Evolutionary conservation across 2,113 vertebrate species (phyloP).

Genomic region (Haplotaxodon microlepis): DNA sequence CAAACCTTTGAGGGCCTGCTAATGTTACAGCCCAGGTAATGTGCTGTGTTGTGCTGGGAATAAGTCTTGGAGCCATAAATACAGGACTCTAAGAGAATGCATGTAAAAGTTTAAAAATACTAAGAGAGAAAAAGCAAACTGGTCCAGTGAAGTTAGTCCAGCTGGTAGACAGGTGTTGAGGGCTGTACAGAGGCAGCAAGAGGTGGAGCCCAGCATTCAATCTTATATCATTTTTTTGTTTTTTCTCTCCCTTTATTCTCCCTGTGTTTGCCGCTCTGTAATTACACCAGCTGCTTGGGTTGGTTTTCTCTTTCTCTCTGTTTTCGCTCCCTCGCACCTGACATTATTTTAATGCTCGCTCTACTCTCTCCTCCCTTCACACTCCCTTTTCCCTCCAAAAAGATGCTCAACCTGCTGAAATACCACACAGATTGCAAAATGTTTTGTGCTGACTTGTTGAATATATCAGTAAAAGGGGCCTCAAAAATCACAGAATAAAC

Average conservation of each 20-base stretch:
- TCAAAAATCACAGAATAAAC: background rate
- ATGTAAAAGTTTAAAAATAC: background rate
- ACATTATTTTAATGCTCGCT: background rate
- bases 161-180: conserved; percentile 46
- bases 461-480: background rate
- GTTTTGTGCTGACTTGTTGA: background rate
- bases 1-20: background rate
- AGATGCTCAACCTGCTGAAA: background rate
- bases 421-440: background rate
- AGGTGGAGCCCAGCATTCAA: conserved; percentile 16
- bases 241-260: conserved; percentile 2
- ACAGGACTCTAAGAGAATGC: background rate
- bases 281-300: conserved; percentile 45
- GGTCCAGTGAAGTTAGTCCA: conserved; percentile 6
- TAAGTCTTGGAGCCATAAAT: background rate
- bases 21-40: background rate
- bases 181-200: conserved; percentile 15
- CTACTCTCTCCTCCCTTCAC: background rate
- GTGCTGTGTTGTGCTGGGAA: background rate
- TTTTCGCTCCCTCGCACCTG: background rate
- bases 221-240: conserved; percentile 17
- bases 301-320: background rate
- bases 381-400: background rate
- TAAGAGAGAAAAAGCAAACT: background rate
- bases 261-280: conserved; percentile 31